Evolutionary conservation across 1,140 invertebrate genomes (phyloP).

Genomic region (Diprion similis): DNA sequence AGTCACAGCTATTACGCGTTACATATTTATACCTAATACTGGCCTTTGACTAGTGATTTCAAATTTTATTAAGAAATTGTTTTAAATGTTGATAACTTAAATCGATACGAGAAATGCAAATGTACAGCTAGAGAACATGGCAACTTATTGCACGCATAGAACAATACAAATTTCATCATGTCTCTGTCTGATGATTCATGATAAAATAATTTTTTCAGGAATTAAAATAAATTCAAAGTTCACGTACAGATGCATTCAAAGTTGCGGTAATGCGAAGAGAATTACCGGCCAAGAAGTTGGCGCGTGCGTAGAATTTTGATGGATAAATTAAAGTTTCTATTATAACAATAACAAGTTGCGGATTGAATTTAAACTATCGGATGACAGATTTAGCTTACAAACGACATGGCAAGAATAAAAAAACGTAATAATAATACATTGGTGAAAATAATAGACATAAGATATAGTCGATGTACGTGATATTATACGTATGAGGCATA

Average conservation of each 20-base stretch:
- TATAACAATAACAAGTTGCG: background rate
- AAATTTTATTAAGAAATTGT: background rate
- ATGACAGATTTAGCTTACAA: background rate
- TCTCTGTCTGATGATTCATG: background rate
- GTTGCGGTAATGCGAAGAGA: background rate
- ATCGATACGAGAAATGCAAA: too few species aligned
- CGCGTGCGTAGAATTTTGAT: background rate
- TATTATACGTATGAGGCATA: background rate
- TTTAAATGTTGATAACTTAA: too few species aligned
- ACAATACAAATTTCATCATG: background rate
- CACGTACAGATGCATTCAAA: background rate
- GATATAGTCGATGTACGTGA: background rate
- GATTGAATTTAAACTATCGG: background rate
- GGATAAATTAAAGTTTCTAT: background rate
- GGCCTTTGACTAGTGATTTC: background rate
- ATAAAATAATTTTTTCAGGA: background rate
- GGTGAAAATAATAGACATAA: too few species aligned
- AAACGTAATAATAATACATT: too few species aligned
- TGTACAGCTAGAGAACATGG: too few species aligned
- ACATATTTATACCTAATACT: background rate
- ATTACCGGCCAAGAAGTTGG: background rate
- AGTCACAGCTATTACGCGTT: background rate
- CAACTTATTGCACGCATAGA: too few species aligned
- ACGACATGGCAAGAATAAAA: background rate
- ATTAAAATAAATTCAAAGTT: background rate